Conservation (phyloP, 2,797 vertebrate genomes). For the Sebastiscus tertius region DNA sequence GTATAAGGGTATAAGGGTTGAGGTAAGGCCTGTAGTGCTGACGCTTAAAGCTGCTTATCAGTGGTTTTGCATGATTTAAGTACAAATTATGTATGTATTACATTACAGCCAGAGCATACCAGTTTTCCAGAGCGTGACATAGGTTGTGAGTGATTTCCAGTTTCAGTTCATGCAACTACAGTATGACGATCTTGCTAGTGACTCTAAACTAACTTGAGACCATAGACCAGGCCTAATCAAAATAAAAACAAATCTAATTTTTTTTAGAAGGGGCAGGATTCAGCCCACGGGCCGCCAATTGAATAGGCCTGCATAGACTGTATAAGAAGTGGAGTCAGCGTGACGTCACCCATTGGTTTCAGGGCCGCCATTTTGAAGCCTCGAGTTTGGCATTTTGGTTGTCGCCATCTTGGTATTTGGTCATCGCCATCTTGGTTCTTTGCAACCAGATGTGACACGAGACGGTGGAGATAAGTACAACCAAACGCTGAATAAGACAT, state of each 20-base stretch:
- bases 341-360: not conserved
- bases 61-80: conserved; percentile 25
- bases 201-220: not conserved
- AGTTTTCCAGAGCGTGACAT: conserved; percentile 10
- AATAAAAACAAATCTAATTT: no score
- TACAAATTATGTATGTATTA: conserved; percentile 19
- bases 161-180: not conserved
- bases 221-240: no score
- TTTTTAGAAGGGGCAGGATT: no score
- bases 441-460: no score
- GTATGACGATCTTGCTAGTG: not conserved
- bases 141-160: conserved; percentile 9
- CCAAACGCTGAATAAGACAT: no score
- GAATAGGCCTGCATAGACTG: no score
- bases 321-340: not conserved
- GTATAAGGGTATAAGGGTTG: conserved; percentile 10
- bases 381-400: no score
- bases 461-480: no score
- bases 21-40: conserved; percentile 3
- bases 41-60: conserved; percentile 42
- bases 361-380: not conserved
- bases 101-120: conserved; percentile 18
- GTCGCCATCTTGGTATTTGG: no score
- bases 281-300: not conserved
- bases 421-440: no score